Percentiles rank a stretch among this genome's conserved stretches.
Evolutionary conservation across 2,113 vertebrate genomes (phyloP).

Genomic region (Dolichotis patagonum): DNA sequence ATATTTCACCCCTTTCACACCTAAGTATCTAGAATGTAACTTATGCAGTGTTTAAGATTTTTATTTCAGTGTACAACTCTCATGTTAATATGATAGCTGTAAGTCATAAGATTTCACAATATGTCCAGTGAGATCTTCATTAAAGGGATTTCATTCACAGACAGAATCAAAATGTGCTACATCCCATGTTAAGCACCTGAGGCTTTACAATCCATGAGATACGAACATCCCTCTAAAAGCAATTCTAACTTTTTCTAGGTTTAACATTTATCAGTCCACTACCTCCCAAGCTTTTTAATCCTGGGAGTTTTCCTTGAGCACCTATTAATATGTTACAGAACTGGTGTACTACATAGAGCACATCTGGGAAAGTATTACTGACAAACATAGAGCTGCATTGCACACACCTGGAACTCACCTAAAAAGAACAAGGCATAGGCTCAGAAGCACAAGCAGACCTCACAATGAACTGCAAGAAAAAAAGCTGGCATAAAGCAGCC

Average conservation of each 20-base stretch:
- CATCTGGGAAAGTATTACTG: neutral
- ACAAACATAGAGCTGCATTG: neutral
- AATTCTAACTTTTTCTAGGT: neutral
- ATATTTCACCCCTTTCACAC: neutral
- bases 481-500: neutral
- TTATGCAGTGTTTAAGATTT: neutral
- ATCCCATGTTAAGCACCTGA: neutral
- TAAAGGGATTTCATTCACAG: neutral
- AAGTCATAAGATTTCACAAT: neutral
- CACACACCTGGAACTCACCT: neutral
- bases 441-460: neutral
- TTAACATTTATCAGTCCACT: neutral
- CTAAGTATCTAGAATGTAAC: neutral
- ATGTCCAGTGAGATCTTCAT: neutral
- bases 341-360: neutral
- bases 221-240: neutral
- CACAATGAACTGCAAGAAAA: neutral
- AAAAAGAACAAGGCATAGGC: neutral
- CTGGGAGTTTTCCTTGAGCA: neutral
- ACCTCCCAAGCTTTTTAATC: neutral
- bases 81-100: neutral
- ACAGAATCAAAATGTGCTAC: conserved; percentile 21
- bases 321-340: conserved; percentile 5
- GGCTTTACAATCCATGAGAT: neutral
- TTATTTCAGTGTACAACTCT: neutral